These are phyloP conservation scores for Cyprinodon brontotheroides DNA, from an alignment of 2,113 vertebrate species.

Conservation along the genomic window DNA sequence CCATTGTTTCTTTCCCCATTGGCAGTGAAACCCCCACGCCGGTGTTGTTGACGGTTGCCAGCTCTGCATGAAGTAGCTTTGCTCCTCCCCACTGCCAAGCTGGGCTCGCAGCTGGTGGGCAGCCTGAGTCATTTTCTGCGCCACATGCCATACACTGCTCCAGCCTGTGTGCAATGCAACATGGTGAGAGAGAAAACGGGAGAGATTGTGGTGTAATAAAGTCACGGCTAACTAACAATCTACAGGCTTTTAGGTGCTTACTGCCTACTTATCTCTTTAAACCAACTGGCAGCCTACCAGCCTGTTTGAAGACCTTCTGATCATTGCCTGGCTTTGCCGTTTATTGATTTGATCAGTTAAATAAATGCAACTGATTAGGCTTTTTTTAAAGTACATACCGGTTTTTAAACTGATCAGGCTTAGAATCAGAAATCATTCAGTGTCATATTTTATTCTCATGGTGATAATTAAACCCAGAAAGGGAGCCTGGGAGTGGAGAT, in stretches of 20 bases:
- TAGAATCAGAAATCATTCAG: neutral
- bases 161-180: conserved; percentile 62
- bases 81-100: conserved; percentile 53
- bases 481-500: no score
- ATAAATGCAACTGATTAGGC: neutral
- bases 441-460: neutral
- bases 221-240: conserved; percentile 17
- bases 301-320: neutral
- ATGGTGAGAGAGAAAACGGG: conserved; percentile 20
- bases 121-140: conserved; percentile 72
- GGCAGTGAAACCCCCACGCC: conserved; percentile 51
- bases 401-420: neutral
- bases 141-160: conserved; percentile 68
- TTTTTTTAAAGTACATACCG: neutral
- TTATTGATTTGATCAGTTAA: neutral
- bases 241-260: conserved; percentile 18
- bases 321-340: neutral
- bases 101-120: conserved; percentile 72
- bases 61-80: conserved; percentile 53
- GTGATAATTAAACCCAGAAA: neutral
- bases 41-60: conserved; percentile 31
- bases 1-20: conserved; percentile 14
- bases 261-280: neutral
- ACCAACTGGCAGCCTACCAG: neutral
- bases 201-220: neutral